Conservation (phyloP, 2,888 invertebrate genomes). For the Cryptophagus acutangulus region DNA sequence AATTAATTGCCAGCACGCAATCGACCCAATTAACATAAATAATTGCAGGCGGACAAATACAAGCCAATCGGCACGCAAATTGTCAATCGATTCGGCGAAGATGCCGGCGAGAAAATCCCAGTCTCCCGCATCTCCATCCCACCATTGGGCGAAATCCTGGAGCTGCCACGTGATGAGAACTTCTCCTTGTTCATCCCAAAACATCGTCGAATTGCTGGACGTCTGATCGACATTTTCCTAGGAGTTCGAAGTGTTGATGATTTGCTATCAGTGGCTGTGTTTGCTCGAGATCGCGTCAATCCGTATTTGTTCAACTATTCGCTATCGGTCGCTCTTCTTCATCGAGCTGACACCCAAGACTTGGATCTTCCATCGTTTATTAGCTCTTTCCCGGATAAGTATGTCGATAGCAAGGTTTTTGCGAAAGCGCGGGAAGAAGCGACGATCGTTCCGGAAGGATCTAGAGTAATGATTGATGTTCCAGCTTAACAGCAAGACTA, state of each 20-base stretch:
- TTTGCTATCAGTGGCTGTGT: constrained; percentile 64
- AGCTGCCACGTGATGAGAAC: constrained; percentile 56
- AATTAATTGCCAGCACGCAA: neutral
- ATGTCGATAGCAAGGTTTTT: constrained; percentile 70
- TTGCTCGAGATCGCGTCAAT: constrained; percentile 68
- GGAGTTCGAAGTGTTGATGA: constrained; percentile 58
- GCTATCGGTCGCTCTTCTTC: constrained; percentile 69
- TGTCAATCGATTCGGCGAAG: constrained; percentile 57
- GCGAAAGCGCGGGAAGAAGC: constrained; percentile 65
- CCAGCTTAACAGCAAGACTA: constrained; percentile 42
- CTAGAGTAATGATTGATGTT: constrained; percentile 63
- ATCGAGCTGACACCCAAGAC: constrained; percentile 66
- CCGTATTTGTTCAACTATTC: constrained; percentile 77
- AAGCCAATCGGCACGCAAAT: constrained; percentile 55
- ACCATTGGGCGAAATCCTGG: constrained; percentile 53
- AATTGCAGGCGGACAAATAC: constrained; percentile 52
- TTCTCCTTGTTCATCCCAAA: constrained; percentile 72
- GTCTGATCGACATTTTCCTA: constrained; percentile 65
- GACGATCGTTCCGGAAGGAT: constrained; percentile 56
- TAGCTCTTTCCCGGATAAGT: constrained; percentile 78
- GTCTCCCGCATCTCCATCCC: constrained; percentile 55
- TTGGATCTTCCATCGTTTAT: constrained; percentile 67
- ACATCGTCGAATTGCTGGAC: constrained; percentile 67
- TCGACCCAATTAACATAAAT: neutral
- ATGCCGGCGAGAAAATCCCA: constrained; percentile 51